Percentiles rank a stretch among this genome's conserved stretches.
These are phyloP conservation scores for Autographa pulchrina DNA, from an alignment of 2,888 invertebrate genomes.

Conservation along the genomic window DNA sequence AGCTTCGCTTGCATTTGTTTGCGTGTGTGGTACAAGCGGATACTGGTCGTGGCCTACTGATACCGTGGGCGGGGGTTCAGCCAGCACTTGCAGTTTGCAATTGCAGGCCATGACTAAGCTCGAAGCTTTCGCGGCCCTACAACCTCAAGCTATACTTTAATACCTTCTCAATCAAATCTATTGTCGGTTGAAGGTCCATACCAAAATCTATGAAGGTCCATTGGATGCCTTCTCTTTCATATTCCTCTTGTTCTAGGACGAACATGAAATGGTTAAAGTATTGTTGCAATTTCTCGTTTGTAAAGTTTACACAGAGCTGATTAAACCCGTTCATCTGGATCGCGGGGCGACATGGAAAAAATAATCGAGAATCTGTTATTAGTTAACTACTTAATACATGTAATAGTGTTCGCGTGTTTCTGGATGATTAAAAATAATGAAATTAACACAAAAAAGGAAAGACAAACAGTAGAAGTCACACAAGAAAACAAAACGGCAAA, in stretches of 20 bases:
- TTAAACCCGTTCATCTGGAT: conserved; percentile 97
- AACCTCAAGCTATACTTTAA: conserved; percentile 75
- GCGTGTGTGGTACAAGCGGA: conserved; percentile 71
- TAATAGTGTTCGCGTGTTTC: conserved; percentile 58
- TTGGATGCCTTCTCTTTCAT: conserved; percentile 96
- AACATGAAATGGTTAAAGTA: conserved; percentile 99
- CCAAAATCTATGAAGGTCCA: conserved; percentile 99
- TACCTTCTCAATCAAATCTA: conserved; percentile 97
- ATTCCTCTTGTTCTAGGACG: conserved; percentile 98
- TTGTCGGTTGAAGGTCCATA: conserved; percentile 97
- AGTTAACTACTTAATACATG: conserved; percentile 56
- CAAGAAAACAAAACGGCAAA: conserved; percentile 73
- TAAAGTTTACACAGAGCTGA: conserved; percentile 98
- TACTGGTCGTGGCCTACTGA: conserved; percentile 61
- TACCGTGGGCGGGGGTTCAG: conserved; percentile 69
- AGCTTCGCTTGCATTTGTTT: conserved; percentile 64
- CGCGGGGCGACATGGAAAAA: conserved; percentile 76
- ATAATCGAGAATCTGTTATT: conserved; percentile 66
- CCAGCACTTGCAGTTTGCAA: conserved; percentile 70
- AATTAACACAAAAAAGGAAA: conserved; percentile 63
- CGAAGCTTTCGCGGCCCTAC: conserved; percentile 79
- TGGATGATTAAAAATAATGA: conserved; percentile 63
- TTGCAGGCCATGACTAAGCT: conserved; percentile 77
- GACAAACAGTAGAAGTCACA: conserved; percentile 76
- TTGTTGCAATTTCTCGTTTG: conserved; percentile 98